Evolutionary conservation across 2,888 invertebrate species (phyloP), one percentile per base, ranked within the genome.

Genomic region (Drosophila melanosoma): DNA sequence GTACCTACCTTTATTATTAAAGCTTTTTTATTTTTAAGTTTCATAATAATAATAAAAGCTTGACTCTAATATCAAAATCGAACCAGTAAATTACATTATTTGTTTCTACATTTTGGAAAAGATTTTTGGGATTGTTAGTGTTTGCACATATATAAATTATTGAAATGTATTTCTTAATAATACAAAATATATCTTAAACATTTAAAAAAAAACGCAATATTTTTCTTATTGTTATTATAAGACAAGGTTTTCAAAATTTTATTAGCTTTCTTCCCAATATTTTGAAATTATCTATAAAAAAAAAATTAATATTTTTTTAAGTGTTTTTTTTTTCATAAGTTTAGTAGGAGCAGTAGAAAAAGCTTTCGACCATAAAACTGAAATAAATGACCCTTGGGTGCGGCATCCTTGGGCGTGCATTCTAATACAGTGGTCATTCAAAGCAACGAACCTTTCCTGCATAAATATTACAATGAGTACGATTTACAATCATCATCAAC

Each of bases 341-440:
- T 26, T 26, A 36, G 2, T 20, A 12, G 32, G 8, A 10, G 32
- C 15, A 20, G n/a, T 56, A 36, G 40, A 3, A 29, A 26, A 10
- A 23, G 20, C 54, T 51, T 23, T 54, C 54, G 57, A 38, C 65
- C 75, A 67, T 59, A 68, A 81, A 73, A 57, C 38, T 23, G 2
- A 35, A 26, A 26, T 33, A 59, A 76, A 56, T 76, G 60, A 76
- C 60, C 4, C 48, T 42, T 42, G 60, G 78, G 78, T 64, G 78
- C 38, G 82, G 73, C 78, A 23, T 49, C 62, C 45, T 54, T 45
- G 53, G 60, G 15, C 54, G 45, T 26, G 15, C 59, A 65, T 63
- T 61, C 33, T 42, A 48, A 54, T 61, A 77, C 73, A 81, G 77
- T 72, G 29, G 17, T 6, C 26, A 20, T 35, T 48, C 29, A 5